Conservation (phyloP, 2,888 invertebrate genomes). For the Drosophila subquinaria region DNA sequence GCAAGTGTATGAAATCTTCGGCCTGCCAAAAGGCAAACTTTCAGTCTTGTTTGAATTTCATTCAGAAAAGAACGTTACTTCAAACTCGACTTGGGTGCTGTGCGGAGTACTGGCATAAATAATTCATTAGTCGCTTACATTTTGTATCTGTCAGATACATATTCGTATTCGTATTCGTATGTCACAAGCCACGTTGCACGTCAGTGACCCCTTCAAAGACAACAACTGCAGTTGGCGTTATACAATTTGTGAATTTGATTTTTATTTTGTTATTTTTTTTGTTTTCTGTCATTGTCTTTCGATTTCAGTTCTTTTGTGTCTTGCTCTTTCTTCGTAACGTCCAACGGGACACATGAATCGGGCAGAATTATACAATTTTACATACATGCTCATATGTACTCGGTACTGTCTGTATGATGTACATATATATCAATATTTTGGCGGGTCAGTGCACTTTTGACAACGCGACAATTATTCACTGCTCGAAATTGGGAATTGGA, state of each 20-base stretch:
- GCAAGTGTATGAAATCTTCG: not conserved
- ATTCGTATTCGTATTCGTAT: constrained; percentile 2
- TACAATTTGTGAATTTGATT: constrained; percentile 57
- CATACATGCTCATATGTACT: constrained; percentile 9
- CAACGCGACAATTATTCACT: constrained; percentile 73
- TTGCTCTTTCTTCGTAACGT: constrained; percentile 9
- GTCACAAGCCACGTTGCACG: constrained; percentile 40
- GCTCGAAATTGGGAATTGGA: constrained; percentile 39
- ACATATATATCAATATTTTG: constrained; percentile 45
- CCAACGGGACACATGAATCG: constrained; percentile 66
- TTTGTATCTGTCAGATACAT: constrained; percentile 59
- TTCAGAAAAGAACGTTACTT: constrained; percentile 46
- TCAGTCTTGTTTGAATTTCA: constrained; percentile 44
- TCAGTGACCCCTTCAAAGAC: constrained; percentile 57
- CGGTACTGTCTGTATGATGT: constrained; percentile 13
- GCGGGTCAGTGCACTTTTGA: constrained; percentile 72
- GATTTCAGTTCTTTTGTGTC: constrained; percentile 37
- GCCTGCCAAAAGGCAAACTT: not conserved
- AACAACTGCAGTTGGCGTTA: constrained; percentile 49
- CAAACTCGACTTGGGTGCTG: constrained; percentile 23
- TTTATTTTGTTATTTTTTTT: constrained; percentile 29
- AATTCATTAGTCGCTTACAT: constrained; percentile 63
- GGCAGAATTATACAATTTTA: constrained; percentile 29
- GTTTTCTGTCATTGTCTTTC: constrained; percentile 39
- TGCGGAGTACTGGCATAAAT: constrained; percentile 57